These are phyloP conservation scores for Grammomys dolichurus DNA, from an alignment of 2,113 vertebrate genomes.

Conservation along the genomic window DNA sequence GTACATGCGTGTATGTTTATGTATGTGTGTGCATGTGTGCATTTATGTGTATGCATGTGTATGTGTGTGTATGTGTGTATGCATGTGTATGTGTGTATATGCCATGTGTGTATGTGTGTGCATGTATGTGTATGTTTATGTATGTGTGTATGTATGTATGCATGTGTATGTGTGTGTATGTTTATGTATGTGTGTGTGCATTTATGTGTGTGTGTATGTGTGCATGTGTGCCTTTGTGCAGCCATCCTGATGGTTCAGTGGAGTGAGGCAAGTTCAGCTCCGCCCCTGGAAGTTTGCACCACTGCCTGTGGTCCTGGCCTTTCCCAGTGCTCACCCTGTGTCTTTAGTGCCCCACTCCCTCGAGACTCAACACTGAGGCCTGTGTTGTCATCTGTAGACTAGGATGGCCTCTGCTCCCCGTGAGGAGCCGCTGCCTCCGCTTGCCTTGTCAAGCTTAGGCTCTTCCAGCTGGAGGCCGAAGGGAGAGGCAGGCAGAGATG, in stretches of 20 bases:
- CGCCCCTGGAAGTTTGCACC: too few relatives aligned
- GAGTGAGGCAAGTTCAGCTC: neutral
- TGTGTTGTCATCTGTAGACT: neutral
- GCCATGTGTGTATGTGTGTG: too few relatives aligned
- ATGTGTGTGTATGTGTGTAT: neutral
- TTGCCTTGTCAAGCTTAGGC: neutral
- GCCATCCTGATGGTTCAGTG: neutral
- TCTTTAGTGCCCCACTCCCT: neutral
- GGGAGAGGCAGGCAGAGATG: neutral
- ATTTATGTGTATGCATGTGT: too few relatives aligned
- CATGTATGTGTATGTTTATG: too few relatives aligned
- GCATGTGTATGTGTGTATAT: rapidly evolving
- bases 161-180: neutral
- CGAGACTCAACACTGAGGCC: too few relatives aligned
- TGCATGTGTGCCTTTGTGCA: neutral
- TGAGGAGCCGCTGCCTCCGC: neutral
- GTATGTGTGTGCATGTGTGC: too few relatives aligned
- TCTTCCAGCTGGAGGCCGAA: neutral
- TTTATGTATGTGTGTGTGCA: too few relatives aligned
- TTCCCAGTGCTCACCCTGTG: neutral
- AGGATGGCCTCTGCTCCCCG: neutral
- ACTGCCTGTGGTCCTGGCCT: neutral
- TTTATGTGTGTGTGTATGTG: too few relatives aligned
- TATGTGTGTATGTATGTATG: neutral
- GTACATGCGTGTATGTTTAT: too few relatives aligned